Percentiles rank a stretch among this genome's conserved stretches.
Evolutionary conservation across 2,797 vertebrate genomes (phyloP).

Genomic region (Enteromius paludinosus): DNA sequence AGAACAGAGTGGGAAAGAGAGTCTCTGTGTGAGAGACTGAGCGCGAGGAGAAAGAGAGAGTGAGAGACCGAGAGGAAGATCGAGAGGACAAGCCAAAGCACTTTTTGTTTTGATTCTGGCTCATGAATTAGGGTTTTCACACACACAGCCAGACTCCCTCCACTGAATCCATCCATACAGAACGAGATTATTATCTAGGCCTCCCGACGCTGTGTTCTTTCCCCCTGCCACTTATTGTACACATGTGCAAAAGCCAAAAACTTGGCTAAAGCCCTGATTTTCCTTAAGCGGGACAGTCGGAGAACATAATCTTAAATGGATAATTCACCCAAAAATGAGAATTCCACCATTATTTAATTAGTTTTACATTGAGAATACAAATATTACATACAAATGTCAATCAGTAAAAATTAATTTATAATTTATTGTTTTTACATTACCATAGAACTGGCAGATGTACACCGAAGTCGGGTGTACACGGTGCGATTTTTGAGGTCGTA

Average conservation of each 20-base stretch:
- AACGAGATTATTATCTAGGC: conserved; percentile 26
- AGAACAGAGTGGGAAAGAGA: conserved; percentile 36
- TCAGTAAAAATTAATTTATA: background rate
- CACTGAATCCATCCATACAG: conserved; percentile 36
- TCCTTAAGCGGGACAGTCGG: conserved; percentile 16
- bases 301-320: conserved; percentile 8
- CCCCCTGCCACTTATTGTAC: conserved; percentile 50
- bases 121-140: conserved; percentile 43
- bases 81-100: conserved; percentile 39
- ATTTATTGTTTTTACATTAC: background rate
- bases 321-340: background rate
- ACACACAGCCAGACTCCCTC: conserved; percentile 36
- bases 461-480: too few relatives aligned
- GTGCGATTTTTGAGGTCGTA: too few relatives aligned
- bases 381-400: background rate
- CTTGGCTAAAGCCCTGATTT: conserved; percentile 29
- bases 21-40: conserved; percentile 28
- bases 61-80: conserved; percentile 10
- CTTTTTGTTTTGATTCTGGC: conserved; percentile 42
- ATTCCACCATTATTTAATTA: background rate
- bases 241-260: conserved; percentile 17
- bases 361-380: background rate
- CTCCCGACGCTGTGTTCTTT: conserved; percentile 31
- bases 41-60: background rate
- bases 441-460: background rate